Evolutionary conservation across 2,113 vertebrate species (phyloP).

Genomic region (Cathartes aura): DNA sequence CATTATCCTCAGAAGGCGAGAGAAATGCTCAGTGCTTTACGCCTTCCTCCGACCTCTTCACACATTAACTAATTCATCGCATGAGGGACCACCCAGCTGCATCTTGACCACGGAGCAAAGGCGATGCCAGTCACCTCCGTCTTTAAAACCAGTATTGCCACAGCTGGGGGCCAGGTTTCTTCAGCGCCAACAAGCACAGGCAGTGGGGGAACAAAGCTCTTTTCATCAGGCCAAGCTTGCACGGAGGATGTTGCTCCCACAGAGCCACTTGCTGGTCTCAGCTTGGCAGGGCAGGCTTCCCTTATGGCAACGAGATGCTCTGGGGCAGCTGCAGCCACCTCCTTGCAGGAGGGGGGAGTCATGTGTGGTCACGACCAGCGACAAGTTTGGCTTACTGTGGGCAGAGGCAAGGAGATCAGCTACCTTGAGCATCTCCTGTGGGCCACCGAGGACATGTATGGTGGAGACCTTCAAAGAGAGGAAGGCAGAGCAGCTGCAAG

Average conservation of each 20-base stretch:
- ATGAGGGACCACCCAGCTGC: conserved; percentile 14
- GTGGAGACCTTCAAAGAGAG: not conserved
- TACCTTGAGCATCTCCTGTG: not conserved
- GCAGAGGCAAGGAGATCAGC: not conserved
- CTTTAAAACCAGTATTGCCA: not conserved
- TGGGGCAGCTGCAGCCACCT: not conserved
- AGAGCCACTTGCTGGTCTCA: not conserved
- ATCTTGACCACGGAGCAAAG: not conserved
- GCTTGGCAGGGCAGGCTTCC: not conserved
- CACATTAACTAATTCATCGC: conserved; percentile 11
- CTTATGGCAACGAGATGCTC: accelerated
- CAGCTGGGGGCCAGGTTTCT: conserved; percentile 46
- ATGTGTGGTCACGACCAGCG: not conserved
- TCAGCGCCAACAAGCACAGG: not conserved
- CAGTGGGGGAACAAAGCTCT: conserved; percentile 21
- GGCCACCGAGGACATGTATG: not conserved
- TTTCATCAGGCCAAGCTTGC: conserved; percentile 17
- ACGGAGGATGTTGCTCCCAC: accelerated
- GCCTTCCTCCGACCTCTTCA: not conserved
- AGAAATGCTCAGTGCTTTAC: not conserved
- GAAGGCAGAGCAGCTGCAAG: not conserved
- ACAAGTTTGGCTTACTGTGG: not conserved
- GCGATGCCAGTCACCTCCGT: not conserved
- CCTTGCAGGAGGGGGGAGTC: not conserved
- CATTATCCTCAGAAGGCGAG: not conserved